Evolutionary conservation across 1,140 invertebrate genomes (phyloP), one percentile per base, ranked within the genome.

Genomic region (Oedothorax gibbosus): DNA sequence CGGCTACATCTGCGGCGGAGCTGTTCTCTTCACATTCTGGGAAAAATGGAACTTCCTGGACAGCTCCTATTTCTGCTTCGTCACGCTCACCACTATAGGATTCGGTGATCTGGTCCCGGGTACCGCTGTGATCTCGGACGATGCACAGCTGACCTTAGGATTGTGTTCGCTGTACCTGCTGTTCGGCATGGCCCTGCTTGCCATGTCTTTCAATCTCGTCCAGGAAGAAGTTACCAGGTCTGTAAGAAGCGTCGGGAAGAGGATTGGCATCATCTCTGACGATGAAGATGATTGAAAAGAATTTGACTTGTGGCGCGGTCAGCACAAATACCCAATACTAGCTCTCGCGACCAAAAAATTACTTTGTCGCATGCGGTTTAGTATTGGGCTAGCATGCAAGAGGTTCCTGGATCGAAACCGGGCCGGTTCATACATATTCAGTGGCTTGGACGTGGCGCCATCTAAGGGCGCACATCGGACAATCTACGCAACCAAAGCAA

Each of bases 141-240:
- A 88, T 18, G 78, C 73, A 10, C 86, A 86, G 49, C 51, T 87
- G 50, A 87, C 87, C 6, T 51, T 87, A 8, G 86, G 85, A 0
- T 93, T 99, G 20, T 97, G 96, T 88, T 96, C 96, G 0, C 89
- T 98, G 66, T 99, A 99, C 91, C 91, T 99, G 80, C 92, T 99
- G 14, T 98, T 98, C 89, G 98, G 98, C 9, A 99, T 99, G 89
- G 97, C 98, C 0, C 91, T 99, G 51, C 90, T 99, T 75, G 98
- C 98, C 21, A 99, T 99, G 98, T 98, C 96, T 88, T 99, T 99
- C 91, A 99, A 99, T 91, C 92, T 99, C 86, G 97, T 99, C 21
- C 91, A 91, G 85, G 90, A 91, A 83, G 90, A 91, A 80, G 87
- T 91, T 2, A 86, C 85, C 11, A 85, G 87, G 21, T 91, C 91